Evolutionary conservation across 2,797 vertebrate species (phyloP).

Genomic region (Danio kyathit): DNA sequence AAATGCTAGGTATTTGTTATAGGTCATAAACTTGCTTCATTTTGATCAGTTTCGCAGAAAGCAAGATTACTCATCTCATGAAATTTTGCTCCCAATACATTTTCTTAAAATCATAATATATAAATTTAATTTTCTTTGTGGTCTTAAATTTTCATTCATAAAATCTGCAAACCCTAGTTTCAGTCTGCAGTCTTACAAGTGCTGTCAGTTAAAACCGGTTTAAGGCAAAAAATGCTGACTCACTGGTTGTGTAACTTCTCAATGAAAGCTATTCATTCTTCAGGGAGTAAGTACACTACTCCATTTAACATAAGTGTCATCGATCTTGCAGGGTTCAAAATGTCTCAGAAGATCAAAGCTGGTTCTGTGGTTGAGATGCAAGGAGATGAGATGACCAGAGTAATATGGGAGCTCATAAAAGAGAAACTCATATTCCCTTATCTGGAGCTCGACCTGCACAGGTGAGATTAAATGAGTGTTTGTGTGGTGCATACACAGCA

Average conservation of each 20-base stretch:
- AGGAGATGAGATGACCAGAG: conserved; percentile 97
- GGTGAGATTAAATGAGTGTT: conserved; percentile 77
- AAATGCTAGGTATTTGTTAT: no score
- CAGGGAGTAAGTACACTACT: background rate
- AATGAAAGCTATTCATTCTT: conserved; percentile 56
- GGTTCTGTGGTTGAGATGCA: conserved; percentile 98
- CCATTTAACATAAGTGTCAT: background rate
- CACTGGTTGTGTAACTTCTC: conserved; percentile 50
- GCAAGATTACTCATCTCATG: no score
- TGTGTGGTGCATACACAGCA: background rate
- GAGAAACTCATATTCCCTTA: conserved; percentile 96
- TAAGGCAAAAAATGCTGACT: conserved; percentile 58
- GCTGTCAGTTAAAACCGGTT: background rate
- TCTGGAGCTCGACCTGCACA: conserved; percentile 94
- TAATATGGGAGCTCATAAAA: conserved; percentile 99
- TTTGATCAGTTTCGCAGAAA: no score
- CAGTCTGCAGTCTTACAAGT: conserved; percentile 20
- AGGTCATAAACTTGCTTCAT: no score
- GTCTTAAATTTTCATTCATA: no score
- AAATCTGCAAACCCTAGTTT: background rate
- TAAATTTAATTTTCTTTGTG: no score
- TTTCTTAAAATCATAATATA: no score
- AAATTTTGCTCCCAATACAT: no score
- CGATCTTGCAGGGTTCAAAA: conserved; percentile 69
- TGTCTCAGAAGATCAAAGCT: conserved; percentile 91